A percentile compares a stretch with the other conserved stretches of the same genome.
These are phyloP conservation scores for Tychaedon coryphoeus DNA, from an alignment of 2,113 vertebrate genomes.

Conservation along the genomic window DNA sequence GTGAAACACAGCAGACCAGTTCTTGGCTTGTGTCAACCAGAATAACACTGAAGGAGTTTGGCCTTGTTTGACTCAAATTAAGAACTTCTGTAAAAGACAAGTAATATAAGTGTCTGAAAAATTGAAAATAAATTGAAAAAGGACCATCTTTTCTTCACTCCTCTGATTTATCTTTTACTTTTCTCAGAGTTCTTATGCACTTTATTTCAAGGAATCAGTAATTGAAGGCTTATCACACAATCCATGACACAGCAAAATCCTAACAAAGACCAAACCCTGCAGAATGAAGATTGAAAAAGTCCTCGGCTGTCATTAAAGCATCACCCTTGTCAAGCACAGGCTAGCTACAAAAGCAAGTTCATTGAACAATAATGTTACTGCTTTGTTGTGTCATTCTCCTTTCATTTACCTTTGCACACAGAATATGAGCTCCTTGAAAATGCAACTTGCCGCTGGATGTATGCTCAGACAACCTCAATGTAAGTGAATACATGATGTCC, in stretches of 20 bases:
- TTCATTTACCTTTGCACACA: background rate
- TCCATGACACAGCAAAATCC: background rate
- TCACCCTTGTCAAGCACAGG: background rate
- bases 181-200: background rate
- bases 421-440: background rate
- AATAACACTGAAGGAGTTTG: background rate
- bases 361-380: background rate
- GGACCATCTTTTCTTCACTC: background rate
- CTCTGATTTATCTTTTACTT: background rate
- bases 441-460: background rate
- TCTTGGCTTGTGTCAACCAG: background rate
- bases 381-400: background rate
- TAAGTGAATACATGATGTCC: background rate
- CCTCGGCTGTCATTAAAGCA: background rate
- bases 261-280: background rate
- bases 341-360: background rate
- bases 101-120: background rate
- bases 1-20: background rate
- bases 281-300: background rate
- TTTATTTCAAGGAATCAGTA: background rate
- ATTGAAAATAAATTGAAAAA: background rate
- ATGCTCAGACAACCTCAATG: background rate
- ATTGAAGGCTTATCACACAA: background rate
- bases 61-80: background rate
- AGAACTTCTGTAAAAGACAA: background rate